Evolutionary conservation across 1,140 invertebrate species (phyloP), one percentile per base, ranked within the genome.

Genomic region (Campoletis sonorensis): DNA sequence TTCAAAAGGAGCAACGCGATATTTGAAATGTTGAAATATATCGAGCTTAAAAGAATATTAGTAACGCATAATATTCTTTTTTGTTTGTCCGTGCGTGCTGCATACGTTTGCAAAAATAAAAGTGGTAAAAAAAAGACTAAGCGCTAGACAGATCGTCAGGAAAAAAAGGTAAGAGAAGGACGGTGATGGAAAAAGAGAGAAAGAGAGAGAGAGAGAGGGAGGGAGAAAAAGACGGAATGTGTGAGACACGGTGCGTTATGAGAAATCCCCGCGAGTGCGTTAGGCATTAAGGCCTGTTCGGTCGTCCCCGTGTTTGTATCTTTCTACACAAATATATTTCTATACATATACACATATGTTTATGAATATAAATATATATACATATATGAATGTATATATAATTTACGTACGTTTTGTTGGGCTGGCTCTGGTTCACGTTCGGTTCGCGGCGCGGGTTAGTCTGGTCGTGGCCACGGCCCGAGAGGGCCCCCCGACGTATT

Each of bases 401-500:
- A 58, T 58, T 58, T n/a, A 58, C 23, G 13, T 67, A 67, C 61
- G 61, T 67, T 67, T 64, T 64, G 51, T 33, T 58, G 75, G 75
- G 40, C 27, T 64, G 73, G 73, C 73, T 54, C 45, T 58, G 45
- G 72, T 72, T 58, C 75, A 72, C 77, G 75, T 76, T 79, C 49
- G 79, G 54, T 72, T 49, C 68, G 54, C 51, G 54, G 64, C 73
- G 79, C 79, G 58, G 26, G 61, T 81, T 84, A 81, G 78, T 83
- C 78, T 68, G 23, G 37, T 71, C 58, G 70, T 30, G 54, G 33
- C 45, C 67, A 26, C 77, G 58, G 54, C 27, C 30, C 68, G 76
- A 27, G 45, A 54, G 64, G 61, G 80, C 79, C 76, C 81, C 77
- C 80, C 80, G 61, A 82, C 88, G 90, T 90, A 90, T 90, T 90